Conservation (phyloP, 2,797 vertebrate species). For the Darevskia nairensis region DNA sequence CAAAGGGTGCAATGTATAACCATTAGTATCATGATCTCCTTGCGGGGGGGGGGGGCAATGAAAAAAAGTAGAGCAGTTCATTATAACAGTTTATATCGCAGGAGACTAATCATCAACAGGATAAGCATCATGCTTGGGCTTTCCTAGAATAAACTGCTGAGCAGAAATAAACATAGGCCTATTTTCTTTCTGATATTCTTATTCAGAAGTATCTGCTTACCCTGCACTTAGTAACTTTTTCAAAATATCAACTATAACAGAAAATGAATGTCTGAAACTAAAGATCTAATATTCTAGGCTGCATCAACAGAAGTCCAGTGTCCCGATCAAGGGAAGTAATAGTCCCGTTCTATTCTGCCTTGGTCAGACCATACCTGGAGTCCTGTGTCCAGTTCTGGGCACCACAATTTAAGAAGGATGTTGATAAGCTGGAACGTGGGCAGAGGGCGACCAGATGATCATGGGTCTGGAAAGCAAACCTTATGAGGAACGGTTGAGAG, state of each 20-base stretch:
- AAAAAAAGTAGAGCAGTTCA: slow-evolving; percentile 52
- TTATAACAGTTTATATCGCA: slow-evolving; percentile 55
- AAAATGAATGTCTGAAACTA: slow-evolving; percentile 13
- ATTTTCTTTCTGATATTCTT: background rate
- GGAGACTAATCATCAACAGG: slow-evolving; percentile 31
- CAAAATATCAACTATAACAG: fast-evolving
- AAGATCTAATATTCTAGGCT: background rate
- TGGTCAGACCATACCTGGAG: no score
- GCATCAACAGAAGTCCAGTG: no score
- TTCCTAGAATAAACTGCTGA: slow-evolving; percentile 39
- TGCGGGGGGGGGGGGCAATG: slow-evolving; percentile 14
- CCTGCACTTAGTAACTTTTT: background rate
- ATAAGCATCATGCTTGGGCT: slow-evolving; percentile 33
- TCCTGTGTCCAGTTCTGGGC: no score
- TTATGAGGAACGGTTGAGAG: no score
- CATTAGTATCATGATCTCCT: slow-evolving; percentile 61
- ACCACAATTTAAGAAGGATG: no score
- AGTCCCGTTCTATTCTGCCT: no score
- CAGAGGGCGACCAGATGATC: no score
- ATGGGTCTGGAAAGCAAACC: no score
- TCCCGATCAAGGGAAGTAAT: no score
- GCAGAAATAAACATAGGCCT: background rate
- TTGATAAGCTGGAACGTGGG: no score
- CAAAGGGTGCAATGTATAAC: background rate
- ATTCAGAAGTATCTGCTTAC: background rate